Percentiles rank a stretch among this genome's conserved stretches.
phyloP scores from a whole-genome alignment of 2,797 vertebrate genomes.

The Myripristis murdjan region DNA sequence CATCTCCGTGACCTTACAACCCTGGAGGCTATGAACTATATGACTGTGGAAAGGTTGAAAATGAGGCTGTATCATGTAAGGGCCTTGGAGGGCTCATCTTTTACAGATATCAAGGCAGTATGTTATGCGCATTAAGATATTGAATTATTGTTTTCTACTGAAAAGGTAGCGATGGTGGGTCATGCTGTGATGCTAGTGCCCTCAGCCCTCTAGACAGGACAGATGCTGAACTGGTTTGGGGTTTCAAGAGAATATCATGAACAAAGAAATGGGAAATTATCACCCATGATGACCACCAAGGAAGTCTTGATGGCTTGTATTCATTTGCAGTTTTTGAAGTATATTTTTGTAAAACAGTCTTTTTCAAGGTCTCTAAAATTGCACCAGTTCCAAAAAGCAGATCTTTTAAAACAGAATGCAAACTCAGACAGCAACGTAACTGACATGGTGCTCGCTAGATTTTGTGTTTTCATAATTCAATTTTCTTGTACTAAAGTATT shows the following conservation, averaged over 20 bases:
- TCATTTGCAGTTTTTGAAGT: slow-evolving; percentile 50
- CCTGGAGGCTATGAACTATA: slow-evolving; percentile 5
- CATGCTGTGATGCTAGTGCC: background rate
- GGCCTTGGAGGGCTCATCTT: background rate
- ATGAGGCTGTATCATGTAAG: background rate
- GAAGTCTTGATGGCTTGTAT: slow-evolving; percentile 4
- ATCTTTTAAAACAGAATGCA: slow-evolving; percentile 59
- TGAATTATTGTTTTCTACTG: background rate
- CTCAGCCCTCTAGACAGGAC: background rate
- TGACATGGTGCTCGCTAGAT: slow-evolving; percentile 87
- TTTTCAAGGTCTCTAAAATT: slow-evolving; percentile 54
- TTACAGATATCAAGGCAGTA: slow-evolving; percentile 1
- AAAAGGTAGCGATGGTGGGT: background rate
- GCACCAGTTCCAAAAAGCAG: slow-evolving; percentile 56
- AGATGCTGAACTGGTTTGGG: background rate
- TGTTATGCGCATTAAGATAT: background rate
- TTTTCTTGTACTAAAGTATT: slow-evolving; percentile 87
- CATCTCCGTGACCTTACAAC: slow-evolving; percentile 73
- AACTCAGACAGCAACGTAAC: slow-evolving; percentile 34
- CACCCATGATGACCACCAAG: background rate
- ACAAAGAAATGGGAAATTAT: slow-evolving; percentile 2
- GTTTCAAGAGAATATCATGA: slow-evolving; percentile 7
- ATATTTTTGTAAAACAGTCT: slow-evolving; percentile 75
- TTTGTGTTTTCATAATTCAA: slow-evolving; percentile 89
- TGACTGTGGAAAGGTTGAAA: background rate